Base-by-base conservation (phyloP, 53 echinoderm and acorn worm genomes). In the Stichopus horrens region DNA sequence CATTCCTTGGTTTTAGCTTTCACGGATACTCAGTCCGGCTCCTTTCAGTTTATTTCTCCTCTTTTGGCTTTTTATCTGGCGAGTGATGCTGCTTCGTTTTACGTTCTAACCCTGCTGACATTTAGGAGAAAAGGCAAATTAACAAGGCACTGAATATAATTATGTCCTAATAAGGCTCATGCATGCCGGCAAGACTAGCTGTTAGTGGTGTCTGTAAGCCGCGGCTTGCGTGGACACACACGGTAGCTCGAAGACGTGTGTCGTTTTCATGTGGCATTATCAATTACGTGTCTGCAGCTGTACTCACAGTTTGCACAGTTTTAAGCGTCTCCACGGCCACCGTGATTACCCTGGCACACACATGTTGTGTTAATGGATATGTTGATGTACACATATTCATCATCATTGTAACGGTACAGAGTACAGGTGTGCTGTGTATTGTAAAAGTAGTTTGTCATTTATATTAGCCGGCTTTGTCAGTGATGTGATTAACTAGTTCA, bases 141-240 rank as follows among this genome's bases (percentile, higher is more conserved):
- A 71, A 18, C 71, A 71, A 71, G 71, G 71, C 71, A 71, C 16
- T 71, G 71, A 71, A 71, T 71, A 71, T 71, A 71, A 71, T 71
- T 21, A 71, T 71, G 71, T 71, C 18, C 71, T 71, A 71, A 71
- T 71, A 71, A 20, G 71, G 19, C 21, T 71, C 71, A 7, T n/a
- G 71, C 71, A 18, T 71, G 71, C 6, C 18, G 71, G 71, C 18
- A 71, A 37, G 37, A 37, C 37, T 37, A 37, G 37, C 37, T 37
- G 37, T 37, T 71, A 11, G 59, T 71, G n/a, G 18, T 71, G 18
- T 18, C 6, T 71, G 71, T 71, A n/a, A 20, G 4, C 19, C 18
- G 19, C 71, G 19, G 71, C 71, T 71, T 71, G 71, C 71, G 19
- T 16, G 6, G 11, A 11, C 11, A 4, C 59, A 37, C 37, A 37